Evolutionary conservation across 2,797 vertebrate species (phyloP), one percentile per base, ranked within the genome.

Genomic region (Tokudaia muenninki): DNA sequence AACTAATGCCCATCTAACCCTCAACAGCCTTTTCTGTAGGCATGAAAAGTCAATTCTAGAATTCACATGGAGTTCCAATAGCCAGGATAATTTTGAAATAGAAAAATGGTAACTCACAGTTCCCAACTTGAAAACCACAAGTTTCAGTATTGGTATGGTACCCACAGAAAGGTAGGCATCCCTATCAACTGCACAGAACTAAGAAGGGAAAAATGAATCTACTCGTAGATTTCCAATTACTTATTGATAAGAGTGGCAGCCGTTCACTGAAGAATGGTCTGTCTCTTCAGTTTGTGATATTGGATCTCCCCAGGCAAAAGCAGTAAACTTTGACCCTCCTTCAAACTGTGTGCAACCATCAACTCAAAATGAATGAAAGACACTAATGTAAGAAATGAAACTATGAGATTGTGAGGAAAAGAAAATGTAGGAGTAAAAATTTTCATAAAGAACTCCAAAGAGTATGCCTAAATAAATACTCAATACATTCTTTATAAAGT

Each of bases 81-180:
- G 31, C 41, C 50, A 94, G 87, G 52, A 92, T 34, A 75, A 74
- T 78, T 55, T 74, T 82, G 11, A 79, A 87, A 84, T 82, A 83
- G 22, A 57, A 61, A 83, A 84, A 17, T 55, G 70, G 83, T 13
- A 17, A 84, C 24, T 88, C 55, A 83, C 0, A 47, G 26, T 94
- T 95, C 2, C 21, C 19, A 84, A 37, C 72, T 91, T 93, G 50
- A 91, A 91, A 94, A 63, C 57, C 52, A 41, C 37, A 95, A 86
- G 5, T 31, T 70, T 74, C 26, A 79, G 34, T 90, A 80, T 81
- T 11, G 87, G 2, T 65, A 3, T 72, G 19, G 6, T 84, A 67
- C 8, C 83, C 61, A 55, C 37, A 24, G 55, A 50, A 93, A 52
- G 2, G 72, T 3, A 72, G n/a, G 90, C 57, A 59, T 55, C 34